Evolutionary conservation across 2,113 vertebrate genomes (phyloP), one percentile per base, ranked within the genome.

Genomic region (Apeltes quadracus): DNA sequence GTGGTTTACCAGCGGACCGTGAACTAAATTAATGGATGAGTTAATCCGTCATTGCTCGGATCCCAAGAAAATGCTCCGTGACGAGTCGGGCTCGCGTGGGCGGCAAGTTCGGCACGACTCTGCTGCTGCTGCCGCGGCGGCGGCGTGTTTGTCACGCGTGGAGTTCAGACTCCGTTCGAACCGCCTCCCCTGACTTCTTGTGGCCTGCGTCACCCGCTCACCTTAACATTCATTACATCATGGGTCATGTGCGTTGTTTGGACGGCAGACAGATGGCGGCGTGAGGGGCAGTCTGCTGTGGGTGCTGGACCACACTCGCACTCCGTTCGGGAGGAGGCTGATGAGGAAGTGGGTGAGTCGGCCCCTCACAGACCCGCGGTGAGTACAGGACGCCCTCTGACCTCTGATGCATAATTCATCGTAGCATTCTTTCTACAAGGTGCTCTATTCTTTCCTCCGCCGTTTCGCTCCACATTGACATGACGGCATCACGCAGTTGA

Each of bases 331-430:
- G 18, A 95, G 91, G 85, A 93, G 98, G 43, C 92, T 93, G 75
- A 84, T 99, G 84, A 98, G 94, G 90, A 96, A 97, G 73, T 99
- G 97, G 98, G 94, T 98, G 79, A 95, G 92, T 32, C 96, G 96
- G 57, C 98, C 98, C 0, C 94, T 98, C 43, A 94, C 93, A 81
- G 95, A 95, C 69, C 62, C 86, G 58, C 94, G 92, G 98, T 99
- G 90, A 95, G 93, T 91, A 54, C 53, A 66, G n/a, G 20, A 41
- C 27, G 5, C 38, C 46, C 18, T 55, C 61, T 59, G 55, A 56
- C 62, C 56, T 64, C 5, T 51, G 65, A 43, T 61, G 32, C 32
- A 34, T 7, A 34, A 34, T 34, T 34, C 32, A 7, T 6, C 32
- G 3, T 34, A 6, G 32, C 32, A 34, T 34, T 7, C 32, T 34